Evolutionary conservation across 2,888 invertebrate species (phyloP).

Genomic region (Ellobium chinense): DNA sequence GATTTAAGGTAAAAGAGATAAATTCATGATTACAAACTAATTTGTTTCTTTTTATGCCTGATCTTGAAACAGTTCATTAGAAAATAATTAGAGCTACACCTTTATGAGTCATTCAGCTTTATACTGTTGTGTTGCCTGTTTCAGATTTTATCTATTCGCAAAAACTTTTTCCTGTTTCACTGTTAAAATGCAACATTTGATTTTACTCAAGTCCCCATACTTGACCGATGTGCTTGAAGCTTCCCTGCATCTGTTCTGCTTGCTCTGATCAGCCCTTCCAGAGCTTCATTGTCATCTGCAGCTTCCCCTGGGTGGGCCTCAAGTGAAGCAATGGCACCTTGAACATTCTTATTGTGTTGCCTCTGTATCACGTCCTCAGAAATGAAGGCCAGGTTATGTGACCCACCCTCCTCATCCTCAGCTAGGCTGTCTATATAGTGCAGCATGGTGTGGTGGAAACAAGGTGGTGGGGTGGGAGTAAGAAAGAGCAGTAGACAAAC

Average conservation of each 20-base stretch:
- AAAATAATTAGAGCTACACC: too few species aligned
- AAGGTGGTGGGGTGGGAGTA: neutral
- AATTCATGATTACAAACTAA: too few species aligned
- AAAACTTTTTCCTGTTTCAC: too few species aligned
- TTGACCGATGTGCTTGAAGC: neutral
- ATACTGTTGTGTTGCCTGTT: too few species aligned
- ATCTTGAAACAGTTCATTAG: too few species aligned
- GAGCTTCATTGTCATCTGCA: neutral
- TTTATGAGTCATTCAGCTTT: too few species aligned
- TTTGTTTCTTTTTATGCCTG: too few species aligned
- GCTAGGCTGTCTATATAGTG: slow-evolving; percentile 1
- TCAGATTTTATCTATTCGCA: too few species aligned
- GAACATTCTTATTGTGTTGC: neutral
- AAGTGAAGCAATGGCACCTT: neutral
- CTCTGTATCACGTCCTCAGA: neutral
- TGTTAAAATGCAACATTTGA: too few species aligned
- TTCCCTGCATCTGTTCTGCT: neutral
- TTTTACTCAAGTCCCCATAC: neutral
- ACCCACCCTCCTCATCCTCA: neutral
- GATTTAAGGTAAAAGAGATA: too few species aligned
- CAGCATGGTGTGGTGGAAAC: neutral
- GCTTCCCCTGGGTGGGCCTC: slow-evolving; percentile 1
- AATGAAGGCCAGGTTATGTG: neutral
- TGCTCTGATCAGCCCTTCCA: slow-evolving; percentile 16
- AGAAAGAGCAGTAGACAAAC: neutral